Conservation (phyloP, 1,140 invertebrate species). For the Myzus persicae region DNA sequence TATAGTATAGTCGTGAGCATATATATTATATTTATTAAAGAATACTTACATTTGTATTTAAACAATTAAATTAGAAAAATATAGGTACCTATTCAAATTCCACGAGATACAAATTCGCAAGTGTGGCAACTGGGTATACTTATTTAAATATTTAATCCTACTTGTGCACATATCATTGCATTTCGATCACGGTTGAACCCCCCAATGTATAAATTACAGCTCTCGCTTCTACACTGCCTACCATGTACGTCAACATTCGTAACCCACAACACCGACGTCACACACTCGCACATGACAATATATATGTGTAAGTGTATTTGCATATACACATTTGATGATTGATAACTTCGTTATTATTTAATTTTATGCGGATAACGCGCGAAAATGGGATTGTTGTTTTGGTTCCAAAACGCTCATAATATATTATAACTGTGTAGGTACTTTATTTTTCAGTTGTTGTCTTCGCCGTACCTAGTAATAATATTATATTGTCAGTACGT, state of each 20-base stretch:
- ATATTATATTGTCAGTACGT: not conserved
- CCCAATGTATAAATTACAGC: not conserved
- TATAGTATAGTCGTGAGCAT: not conserved
- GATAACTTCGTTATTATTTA: not conserved
- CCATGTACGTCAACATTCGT: not conserved
- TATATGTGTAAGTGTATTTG: not conserved
- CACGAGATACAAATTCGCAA: not conserved
- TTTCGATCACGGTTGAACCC: not conserved
- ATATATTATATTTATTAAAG: not conserved
- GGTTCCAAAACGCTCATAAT: not conserved
- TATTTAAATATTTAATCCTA: not conserved
- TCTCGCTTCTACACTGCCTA: not conserved
- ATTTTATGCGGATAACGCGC: not conserved
- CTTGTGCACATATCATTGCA: not conserved
- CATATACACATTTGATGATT: not conserved
- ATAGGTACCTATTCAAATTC: not conserved
- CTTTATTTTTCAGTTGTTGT: conserved; percentile 8
- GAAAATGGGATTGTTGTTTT: not conserved
- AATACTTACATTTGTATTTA: not conserved
- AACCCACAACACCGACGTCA: not conserved
- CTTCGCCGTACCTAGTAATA: not conserved
- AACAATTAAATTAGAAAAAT: not conserved
- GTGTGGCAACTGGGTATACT: not conserved
- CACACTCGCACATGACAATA: not conserved
- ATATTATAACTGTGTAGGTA: not conserved